phyloP scores from a whole-genome alignment of 1,140 invertebrate species.

The Nomia melanderi region DNA sequence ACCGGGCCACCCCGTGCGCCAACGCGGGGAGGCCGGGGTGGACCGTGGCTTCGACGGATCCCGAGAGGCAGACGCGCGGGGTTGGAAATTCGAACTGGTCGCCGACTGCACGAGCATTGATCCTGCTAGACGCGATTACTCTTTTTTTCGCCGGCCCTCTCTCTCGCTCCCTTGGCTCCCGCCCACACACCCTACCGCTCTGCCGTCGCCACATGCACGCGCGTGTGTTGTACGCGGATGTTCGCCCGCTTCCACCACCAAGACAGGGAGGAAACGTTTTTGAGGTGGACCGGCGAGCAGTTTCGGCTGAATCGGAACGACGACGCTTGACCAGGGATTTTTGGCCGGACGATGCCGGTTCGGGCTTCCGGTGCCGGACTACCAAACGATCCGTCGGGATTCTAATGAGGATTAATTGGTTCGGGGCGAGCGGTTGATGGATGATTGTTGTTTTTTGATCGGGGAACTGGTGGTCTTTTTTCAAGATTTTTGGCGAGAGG shows the following conservation, averaged over 20 bases:
- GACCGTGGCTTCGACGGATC: constrained; percentile 22
- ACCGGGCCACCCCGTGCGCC: constrained; percentile 69
- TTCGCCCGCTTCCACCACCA: background rate
- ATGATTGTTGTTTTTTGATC: too few species aligned
- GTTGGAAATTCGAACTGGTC: constrained; percentile 55
- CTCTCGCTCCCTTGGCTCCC: too few species aligned
- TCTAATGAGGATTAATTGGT: background rate
- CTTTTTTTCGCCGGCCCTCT: background rate
- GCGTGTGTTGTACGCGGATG: background rate
- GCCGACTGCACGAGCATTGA: constrained; percentile 54
- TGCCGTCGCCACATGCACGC: background rate
- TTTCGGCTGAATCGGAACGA: background rate
- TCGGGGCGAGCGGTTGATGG: too few species aligned
- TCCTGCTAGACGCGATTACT: constrained; percentile 51
- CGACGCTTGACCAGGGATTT: background rate
- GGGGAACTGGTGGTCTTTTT: too few species aligned
- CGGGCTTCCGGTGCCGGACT: background rate
- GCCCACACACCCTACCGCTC: too few species aligned
- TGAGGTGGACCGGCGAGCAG: constrained; percentile 1
- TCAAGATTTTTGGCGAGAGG: too few species aligned
- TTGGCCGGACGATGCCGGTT: background rate
- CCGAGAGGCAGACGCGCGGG: constrained; percentile 36
- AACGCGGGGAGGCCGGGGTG: constrained; percentile 50
- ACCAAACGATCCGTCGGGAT: background rate
- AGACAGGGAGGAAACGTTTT: constrained; percentile 30